Base-by-base conservation (phyloP, 2,888 invertebrate species). In the Drepanosiphum platanoidis region DNA sequence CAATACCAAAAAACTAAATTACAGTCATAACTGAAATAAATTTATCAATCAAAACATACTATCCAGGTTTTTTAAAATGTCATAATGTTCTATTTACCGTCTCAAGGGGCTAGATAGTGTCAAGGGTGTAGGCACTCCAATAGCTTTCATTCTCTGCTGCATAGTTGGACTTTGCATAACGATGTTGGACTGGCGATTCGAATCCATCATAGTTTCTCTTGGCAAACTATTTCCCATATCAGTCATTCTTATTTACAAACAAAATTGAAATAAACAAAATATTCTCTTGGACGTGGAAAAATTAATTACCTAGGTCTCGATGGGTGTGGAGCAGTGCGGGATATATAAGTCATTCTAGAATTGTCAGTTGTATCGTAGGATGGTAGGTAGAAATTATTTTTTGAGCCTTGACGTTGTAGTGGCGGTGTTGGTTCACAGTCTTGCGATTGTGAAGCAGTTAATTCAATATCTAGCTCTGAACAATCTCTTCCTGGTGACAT, bases 361-460 rank as follows among this genome's bases (percentile, higher is more conserved):
- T 30, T 77, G 18, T 84, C 84, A 30, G 77, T 75, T 68, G 84
- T 68, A 68, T 84, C 84, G 77, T 87, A 87, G 86, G 94, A 93
- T 86, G 95, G 95, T 90, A 95, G 93, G 92, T 96, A 96, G 91
- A 97, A 94, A 91, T 96, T 96, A 88, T 93, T 94, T 88, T 94
- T 94, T 86, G 96, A 96, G 88, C 96, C 96, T 89, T 94, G 94
- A 88, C 96, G 92, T 90, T 96, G 95, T 88, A 95, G 90, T 18
- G 94, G 93, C 75, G 96, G 97, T 88, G 97, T 96, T 13, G 97
- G 96, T 90, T 97, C 96, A 91, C 96, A 97, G 92, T 97, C 97
- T 88, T 95, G 95, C 80, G 95, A 95, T 91, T 96, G 96, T 78
- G 96, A 96, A 77, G 96, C 96, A 46, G 94, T 94, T n/a, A 95